Percentiles rank a stretch among this genome's conserved stretches.
These are phyloP conservation scores for Diaprepes abbreviatus DNA, from an alignment of 2,888 invertebrate species.

Conservation along the genomic window DNA sequence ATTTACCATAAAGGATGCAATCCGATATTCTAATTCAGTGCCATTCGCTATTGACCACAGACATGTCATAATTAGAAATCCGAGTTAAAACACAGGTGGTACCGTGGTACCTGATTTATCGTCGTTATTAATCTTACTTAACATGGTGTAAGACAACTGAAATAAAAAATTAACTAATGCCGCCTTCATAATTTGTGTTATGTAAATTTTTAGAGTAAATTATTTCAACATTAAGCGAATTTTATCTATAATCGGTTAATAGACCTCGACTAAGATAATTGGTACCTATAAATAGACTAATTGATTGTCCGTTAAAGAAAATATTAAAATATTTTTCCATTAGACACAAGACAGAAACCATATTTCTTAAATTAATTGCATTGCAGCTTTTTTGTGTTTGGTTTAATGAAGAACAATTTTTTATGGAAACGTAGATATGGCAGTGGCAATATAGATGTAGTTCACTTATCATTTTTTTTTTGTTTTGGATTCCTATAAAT, in stretches of 20 bases:
- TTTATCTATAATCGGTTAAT: slow-evolving; percentile 20
- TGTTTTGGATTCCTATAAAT: too few species aligned
- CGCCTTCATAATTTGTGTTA: slow-evolving; percentile 23
- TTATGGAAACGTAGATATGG: too few species aligned
- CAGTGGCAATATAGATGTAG: too few species aligned
- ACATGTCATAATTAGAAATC: slow-evolving; percentile 1
- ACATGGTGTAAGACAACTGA: slow-evolving; percentile 13
- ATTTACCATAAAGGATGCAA: too few species aligned
- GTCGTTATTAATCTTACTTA: slow-evolving; percentile 14
- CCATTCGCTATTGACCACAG: neutral
- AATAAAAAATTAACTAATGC: slow-evolving; percentile 17
- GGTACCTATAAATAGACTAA: slow-evolving; percentile 2
- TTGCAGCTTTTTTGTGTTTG: too few species aligned
- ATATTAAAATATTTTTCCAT: too few species aligned
- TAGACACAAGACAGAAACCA: too few species aligned
- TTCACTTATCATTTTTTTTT: too few species aligned
- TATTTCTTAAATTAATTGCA: too few species aligned
- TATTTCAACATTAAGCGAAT: slow-evolving; percentile 22
- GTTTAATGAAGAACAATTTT: too few species aligned
- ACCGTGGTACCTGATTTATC: slow-evolving; percentile 9
- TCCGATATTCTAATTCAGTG: neutral
- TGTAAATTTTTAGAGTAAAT: slow-evolving; percentile 20
- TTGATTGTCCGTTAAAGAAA: neutral
- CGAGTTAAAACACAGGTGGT: slow-evolving; percentile 1
- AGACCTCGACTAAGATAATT: neutral